Base-by-base conservation (phyloP, 1,140 invertebrate species). In the Trinorchestia longiramus region DNA sequence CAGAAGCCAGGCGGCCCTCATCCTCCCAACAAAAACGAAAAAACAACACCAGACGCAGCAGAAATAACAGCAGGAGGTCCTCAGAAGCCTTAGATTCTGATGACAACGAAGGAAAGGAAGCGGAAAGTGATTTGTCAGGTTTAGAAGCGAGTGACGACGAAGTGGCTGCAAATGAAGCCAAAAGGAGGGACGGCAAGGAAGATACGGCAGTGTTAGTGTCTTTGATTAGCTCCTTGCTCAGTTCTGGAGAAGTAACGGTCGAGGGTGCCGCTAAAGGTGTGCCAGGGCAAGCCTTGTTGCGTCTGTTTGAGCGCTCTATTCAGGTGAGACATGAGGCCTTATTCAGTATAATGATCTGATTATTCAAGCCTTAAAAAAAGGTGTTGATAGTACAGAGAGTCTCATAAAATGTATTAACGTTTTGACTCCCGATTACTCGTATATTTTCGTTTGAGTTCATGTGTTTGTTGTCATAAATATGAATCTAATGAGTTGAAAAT, bases 261-360 rank as follows among this genome's bases (percentile, higher is more conserved):
- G 92, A 94, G 44, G 92, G 92, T 11, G 92, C 92, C 47, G 92
- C 92, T 47, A 47, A 94, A 36, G 92, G 92, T 40, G 92, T 94
- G 17, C 43, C 92, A 0, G 92, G 92, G 3, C 92, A 94, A 43
- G 92, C 92, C 40, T n/a, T 94, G 15, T 44, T 94, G 43, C 43
- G 92, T 8, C 92, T 94, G 19, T 94, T 94, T 45, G 92, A 94
- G 44, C 92, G 92, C 19, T 94, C 92, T 45, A 44, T 94, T 47
- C 43, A 94, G 44, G 92, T 94, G 44, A 94, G 92, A 28, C 4
- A 17, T 23, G 62, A 77, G 62, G 15, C 62, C 11, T 77, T 77
- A 77, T 23, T 36, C n/a, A n/a, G n/a, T n/a, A n/a, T n/a, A n/a
- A n/a, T n/a, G n/a, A n/a, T n/a, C n/a, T n/a, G n/a, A n/a, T n/a